phyloP scores from a whole-genome alignment of 2,888 invertebrate species.

The Perdita meconis region DNA sequence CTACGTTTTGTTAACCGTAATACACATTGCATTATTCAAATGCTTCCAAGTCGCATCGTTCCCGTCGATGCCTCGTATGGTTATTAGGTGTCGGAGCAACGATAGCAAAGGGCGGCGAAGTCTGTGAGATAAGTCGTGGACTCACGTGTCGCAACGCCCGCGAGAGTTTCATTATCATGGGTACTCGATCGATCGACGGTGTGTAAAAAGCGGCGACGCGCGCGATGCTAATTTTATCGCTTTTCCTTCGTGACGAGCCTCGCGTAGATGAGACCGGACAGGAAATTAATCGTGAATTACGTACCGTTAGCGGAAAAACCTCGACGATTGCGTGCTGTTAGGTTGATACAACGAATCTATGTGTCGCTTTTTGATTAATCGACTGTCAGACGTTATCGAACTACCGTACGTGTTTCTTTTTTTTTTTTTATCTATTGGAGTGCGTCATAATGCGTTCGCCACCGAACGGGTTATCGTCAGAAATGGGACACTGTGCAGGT shows the following conservation, averaged over 20 bases:
- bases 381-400: neutral
- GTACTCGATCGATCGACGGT: neutral
- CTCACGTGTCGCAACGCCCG: neutral
- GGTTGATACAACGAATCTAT: neutral
- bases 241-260: neutral
- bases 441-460: no score
- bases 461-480: no score
- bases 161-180: neutral
- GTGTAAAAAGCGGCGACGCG: neutral
- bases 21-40: neutral
- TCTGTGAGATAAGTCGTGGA: neutral
- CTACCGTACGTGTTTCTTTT: no score
- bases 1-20: no score
- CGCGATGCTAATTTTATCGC: neutral
- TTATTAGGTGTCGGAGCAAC: no score
- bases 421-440: no score
- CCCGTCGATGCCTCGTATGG: no score
- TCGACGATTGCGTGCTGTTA: neutral
- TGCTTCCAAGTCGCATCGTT: neutral
- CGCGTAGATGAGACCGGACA: neutral
- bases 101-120: neutral
- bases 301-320: neutral
- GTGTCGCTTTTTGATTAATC: neutral
- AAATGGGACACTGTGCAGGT: neutral
- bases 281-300: neutral